Evolutionary conservation across 2,113 vertebrate genomes (phyloP).

Genomic region (Heterotilapia buettikoferi): DNA sequence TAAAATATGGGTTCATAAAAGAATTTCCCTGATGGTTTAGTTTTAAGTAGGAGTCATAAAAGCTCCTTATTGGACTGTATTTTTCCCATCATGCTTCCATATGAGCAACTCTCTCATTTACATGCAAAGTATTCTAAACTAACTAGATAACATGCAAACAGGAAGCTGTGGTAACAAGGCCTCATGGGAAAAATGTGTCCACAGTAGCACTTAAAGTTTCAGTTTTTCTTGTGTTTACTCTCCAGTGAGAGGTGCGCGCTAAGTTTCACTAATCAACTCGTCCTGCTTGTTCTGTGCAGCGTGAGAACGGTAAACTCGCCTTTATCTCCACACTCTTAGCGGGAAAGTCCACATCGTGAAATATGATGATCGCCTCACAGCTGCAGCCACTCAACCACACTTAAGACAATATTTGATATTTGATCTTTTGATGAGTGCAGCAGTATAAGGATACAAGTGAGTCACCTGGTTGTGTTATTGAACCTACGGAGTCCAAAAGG

Average conservation of each 20-base stretch:
- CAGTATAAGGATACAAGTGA: neutral
- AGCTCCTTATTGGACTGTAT: neutral
- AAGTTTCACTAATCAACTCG: neutral
- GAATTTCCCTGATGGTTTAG: neutral
- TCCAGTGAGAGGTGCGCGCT: neutral
- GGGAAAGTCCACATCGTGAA: neutral
- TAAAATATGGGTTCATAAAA: neutral
- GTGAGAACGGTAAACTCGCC: neutral
- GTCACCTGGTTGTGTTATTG: neutral
- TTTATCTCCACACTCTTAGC: neutral
- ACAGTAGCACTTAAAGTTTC: neutral
- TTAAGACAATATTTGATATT: neutral
- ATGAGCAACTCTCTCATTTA: conserved; percentile 29
- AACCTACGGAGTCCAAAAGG: neutral
- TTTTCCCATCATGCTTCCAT: neutral
- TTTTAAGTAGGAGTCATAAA: neutral
- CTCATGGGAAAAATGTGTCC: conserved; percentile 10
- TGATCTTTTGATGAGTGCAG: neutral
- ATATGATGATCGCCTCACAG: neutral
- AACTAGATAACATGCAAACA: neutral
- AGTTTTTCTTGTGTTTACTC: neutral
- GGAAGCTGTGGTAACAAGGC: neutral
- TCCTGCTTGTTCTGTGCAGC: neutral
- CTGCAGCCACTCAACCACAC: neutral
- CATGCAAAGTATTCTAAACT: neutral